A percentile compares a stretch with the other conserved stretches of the same genome.
Conservation (phyloP, 2,113 vertebrate species). For the Takifugu flavidus region DNA sequence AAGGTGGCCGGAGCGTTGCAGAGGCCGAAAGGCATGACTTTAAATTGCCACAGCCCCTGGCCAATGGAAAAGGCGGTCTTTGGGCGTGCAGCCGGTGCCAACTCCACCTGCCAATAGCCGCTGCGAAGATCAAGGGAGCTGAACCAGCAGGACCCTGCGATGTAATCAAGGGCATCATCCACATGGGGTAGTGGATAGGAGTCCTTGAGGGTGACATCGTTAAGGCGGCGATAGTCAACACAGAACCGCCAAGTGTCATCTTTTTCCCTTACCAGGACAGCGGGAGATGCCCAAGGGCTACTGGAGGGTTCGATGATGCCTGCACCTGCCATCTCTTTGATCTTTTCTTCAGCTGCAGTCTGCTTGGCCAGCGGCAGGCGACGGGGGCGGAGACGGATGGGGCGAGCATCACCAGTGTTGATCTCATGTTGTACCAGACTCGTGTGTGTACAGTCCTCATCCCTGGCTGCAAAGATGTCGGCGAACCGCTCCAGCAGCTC, state of each 20-base stretch:
- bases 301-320: not conserved
- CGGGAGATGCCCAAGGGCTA: not conserved
- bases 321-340: not conserved
- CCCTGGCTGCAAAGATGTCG: not conserved
- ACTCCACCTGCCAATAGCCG: not conserved
- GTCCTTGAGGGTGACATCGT: not conserved
- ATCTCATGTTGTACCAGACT: not conserved
- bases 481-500: not conserved
- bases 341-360: not conserved
- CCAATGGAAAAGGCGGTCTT: not conserved
- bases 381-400: not conserved
- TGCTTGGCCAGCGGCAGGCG: not conserved
- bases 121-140: not conserved
- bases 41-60: not conserved
- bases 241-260: not conserved
- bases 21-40: not conserved
- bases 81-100: not conserved
- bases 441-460: not conserved
- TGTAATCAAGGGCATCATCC: not conserved
- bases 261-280: not conserved
- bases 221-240: not conserved
- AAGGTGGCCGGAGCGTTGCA: not conserved
- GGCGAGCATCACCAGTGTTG: not conserved
- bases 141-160: not conserved
- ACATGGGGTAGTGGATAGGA: not conserved